A percentile compares a stretch with the other conserved stretches of the same genome.
These are phyloP conservation scores for Drosophila percnosoma DNA, from an alignment of 2,888 invertebrate genomes.

Conservation along the genomic window DNA sequence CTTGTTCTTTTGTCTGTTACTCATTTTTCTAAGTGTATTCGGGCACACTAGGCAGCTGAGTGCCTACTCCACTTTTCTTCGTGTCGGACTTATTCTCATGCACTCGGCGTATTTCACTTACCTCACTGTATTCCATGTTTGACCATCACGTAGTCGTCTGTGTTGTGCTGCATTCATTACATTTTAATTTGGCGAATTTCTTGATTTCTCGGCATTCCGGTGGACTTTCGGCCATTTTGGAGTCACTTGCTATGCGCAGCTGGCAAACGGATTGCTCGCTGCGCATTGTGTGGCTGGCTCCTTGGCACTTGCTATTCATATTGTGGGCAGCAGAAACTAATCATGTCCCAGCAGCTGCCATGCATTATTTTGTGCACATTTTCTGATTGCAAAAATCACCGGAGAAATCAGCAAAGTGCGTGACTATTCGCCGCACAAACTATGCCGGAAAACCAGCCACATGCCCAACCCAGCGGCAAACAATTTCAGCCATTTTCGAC, in stretches of 20 bases:
- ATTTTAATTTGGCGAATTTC: conserved; percentile 65
- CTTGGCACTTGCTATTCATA: conserved; percentile 66
- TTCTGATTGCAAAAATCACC: conserved; percentile 80
- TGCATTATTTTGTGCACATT: conserved; percentile 67
- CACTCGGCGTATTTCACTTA: conserved; percentile 56
- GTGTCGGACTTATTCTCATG: conserved; percentile 35
- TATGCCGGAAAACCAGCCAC: conserved; percentile 4
- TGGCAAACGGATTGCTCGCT: conserved; percentile 7
- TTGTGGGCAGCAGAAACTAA: conserved; percentile 52
- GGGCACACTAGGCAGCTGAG: background rate
- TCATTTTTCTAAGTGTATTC: background rate
- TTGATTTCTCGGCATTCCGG: conserved; percentile 13
- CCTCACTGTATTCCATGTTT: conserved; percentile 66
- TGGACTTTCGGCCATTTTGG: background rate
- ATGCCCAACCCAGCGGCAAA: background rate
- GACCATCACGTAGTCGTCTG: conserved; percentile 59
- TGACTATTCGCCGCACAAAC: conserved; percentile 14
- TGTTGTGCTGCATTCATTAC: conserved; percentile 65
- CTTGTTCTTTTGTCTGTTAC: too few relatives aligned
- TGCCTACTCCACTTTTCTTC: background rate
- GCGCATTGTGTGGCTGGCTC: background rate
- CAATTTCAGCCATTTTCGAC: background rate
- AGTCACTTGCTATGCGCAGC: background rate
- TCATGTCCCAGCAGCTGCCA: conserved; percentile 54
- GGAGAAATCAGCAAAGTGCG: conserved; percentile 72